These are phyloP conservation scores for Reticulitermes lucifugus DNA, from an alignment of 2,888 invertebrate genomes.

Conservation along the genomic window DNA sequence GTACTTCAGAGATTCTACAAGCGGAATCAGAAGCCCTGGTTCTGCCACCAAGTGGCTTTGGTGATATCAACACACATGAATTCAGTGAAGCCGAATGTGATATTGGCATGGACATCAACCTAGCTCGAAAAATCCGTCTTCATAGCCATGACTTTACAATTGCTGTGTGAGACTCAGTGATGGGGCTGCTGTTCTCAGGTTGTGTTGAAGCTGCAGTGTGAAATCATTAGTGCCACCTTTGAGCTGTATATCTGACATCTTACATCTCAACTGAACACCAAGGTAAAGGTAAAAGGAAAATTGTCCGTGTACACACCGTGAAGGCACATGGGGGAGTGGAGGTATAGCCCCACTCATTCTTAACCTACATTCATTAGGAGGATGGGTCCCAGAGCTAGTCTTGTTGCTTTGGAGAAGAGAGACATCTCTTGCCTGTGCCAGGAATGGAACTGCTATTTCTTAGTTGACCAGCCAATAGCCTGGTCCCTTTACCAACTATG, in stretches of 20 bases:
- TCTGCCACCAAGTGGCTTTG: conserved; percentile 66
- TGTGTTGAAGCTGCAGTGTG: background rate
- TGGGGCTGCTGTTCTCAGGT: background rate
- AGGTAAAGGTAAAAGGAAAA: too few species aligned
- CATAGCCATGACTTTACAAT: conserved; percentile 62
- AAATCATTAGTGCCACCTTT: background rate
- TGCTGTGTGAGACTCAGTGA: conserved; percentile 61
- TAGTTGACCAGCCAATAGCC: too few species aligned
- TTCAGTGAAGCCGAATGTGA: conserved; percentile 63
- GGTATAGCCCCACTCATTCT: too few species aligned
- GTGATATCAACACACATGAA: conserved; percentile 59
- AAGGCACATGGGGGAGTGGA: too few species aligned
- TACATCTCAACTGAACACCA: too few species aligned
- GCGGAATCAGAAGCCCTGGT: conserved; percentile 61
- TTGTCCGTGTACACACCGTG: too few species aligned
- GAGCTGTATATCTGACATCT: background rate
- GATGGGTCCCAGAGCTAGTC: too few species aligned
- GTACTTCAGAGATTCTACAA: conserved; percentile 55
- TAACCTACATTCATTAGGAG: too few species aligned
- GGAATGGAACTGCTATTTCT: too few species aligned
- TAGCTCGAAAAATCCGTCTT: conserved; percentile 41
- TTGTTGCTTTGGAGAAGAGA: too few species aligned
- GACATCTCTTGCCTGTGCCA: too few species aligned
- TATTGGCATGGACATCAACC: conserved; percentile 57
- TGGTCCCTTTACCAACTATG: too few species aligned